Percentiles rank a stretch among this genome's conserved stretches.
Evolutionary conservation across 2,797 vertebrate genomes (phyloP).

Genomic region (Vespertilio murinus): DNA sequence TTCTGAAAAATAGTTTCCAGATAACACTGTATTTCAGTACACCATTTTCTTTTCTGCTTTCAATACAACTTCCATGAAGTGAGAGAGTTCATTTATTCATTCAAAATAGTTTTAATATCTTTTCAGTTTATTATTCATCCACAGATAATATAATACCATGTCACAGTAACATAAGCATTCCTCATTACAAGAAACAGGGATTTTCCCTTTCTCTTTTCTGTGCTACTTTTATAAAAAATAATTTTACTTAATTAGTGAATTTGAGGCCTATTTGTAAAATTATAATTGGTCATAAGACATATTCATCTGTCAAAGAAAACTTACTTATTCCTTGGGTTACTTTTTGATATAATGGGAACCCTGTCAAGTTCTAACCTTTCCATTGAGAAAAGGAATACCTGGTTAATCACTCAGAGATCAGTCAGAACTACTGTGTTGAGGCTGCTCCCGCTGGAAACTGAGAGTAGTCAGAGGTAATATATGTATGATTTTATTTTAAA

Average conservation of each 20-base stretch:
- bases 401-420: not conserved
- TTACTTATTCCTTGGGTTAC: not conserved
- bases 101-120: not conserved
- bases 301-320: not conserved
- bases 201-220: not conserved
- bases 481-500: not conserved
- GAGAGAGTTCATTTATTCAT: not conserved
- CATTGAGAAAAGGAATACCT: not conserved
- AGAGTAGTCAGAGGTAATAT: not conserved
- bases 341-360: not conserved
- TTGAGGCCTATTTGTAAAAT: not conserved
- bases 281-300: not conserved
- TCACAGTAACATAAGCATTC: not conserved
- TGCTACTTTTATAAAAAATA: not conserved
- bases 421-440: not conserved
- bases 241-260: not conserved
- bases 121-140: not conserved
- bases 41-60: not conserved
- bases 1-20: not conserved
- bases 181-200: not conserved
- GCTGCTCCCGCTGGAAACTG: not conserved
- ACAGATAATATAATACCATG: not conserved
- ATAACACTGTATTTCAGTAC: not conserved
- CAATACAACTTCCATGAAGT: not conserved
- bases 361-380: not conserved